These are phyloP conservation scores for Epinephelus fuscoguttatus DNA, from an alignment of 2,113 vertebrate genomes.

Conservation along the genomic window DNA sequence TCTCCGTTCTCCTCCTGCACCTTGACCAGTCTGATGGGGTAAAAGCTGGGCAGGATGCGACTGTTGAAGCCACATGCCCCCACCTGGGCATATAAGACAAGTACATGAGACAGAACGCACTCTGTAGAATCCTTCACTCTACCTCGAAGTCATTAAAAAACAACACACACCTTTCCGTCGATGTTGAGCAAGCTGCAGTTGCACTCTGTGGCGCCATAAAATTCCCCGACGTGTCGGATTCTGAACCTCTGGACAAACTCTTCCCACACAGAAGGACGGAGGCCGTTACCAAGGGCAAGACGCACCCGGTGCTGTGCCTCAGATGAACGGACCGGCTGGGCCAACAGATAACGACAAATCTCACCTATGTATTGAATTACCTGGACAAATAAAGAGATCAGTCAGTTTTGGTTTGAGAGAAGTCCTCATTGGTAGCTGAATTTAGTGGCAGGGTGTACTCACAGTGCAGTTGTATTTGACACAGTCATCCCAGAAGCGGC, in stretches of 20 bases:
- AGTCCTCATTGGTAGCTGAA: background rate
- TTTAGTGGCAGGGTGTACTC: constrained; percentile 62
- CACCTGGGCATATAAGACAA: constrained; percentile 74
- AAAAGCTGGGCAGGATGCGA: constrained; percentile 88
- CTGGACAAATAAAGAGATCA: constrained; percentile 68
- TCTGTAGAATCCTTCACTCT: background rate
- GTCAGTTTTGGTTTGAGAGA: background rate
- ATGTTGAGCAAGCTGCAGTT: constrained; percentile 95
- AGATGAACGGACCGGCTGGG: constrained; percentile 81
- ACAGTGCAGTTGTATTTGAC: constrained; percentile 91
- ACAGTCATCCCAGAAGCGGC: constrained; percentile 93
- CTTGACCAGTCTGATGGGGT: constrained; percentile 89
- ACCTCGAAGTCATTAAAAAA: background rate
- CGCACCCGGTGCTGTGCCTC: constrained; percentile 87
- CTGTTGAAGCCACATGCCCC: constrained; percentile 92
- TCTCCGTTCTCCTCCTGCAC: constrained; percentile 88
- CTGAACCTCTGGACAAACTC: constrained; percentile 89
- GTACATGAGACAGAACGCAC: background rate
- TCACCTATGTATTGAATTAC: constrained; percentile 94
- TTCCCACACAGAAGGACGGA: constrained; percentile 90
- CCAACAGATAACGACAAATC: constrained; percentile 92
- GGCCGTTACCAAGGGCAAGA: constrained; percentile 90
- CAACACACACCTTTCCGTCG: constrained; percentile 88
- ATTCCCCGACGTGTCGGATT: constrained; percentile 89
- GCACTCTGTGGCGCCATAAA: constrained; percentile 94